Conservation (phyloP, 2,888 invertebrate genomes). For the Eupithecia dodoneata region DNA sequence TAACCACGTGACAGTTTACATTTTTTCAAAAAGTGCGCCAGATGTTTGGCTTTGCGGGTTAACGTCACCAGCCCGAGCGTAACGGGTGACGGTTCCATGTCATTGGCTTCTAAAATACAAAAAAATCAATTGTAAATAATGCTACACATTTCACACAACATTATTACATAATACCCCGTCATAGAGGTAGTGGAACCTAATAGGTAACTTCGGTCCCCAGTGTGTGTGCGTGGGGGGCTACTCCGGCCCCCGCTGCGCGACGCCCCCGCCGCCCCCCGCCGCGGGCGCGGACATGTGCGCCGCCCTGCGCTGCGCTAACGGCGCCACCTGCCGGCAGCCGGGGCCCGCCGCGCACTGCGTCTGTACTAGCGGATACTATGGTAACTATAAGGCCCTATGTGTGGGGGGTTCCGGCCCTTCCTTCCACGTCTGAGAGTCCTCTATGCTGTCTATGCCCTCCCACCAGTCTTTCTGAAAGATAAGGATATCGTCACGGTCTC, state of each 20-base stretch:
- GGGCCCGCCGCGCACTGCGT: slow-evolving; percentile 49
- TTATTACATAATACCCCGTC: too few relatives aligned
- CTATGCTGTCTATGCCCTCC: too few relatives aligned
- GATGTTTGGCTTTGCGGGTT: too few relatives aligned
- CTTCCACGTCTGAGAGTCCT: too few relatives aligned
- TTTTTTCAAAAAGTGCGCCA: too few relatives aligned
- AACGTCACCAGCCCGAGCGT: not conserved
- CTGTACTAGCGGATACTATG: slow-evolving; percentile 37
- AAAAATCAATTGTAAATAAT: too few relatives aligned
- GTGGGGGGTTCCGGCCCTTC: not conserved
- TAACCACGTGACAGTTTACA: too few relatives aligned
- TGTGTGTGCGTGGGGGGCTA: slow-evolving; percentile 88
- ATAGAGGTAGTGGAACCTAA: not conserved
- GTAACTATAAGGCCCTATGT: slow-evolving; percentile 8
- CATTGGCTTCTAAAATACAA: too few relatives aligned
- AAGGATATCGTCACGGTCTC: not conserved
- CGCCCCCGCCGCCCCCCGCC: slow-evolving; percentile 16
- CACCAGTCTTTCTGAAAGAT: not conserved
- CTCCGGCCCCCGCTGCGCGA: slow-evolving; percentile 87
- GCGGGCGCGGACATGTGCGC: slow-evolving; percentile 26
- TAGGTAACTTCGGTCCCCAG: slow-evolving; percentile 60
- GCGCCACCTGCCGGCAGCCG: slow-evolving; percentile 67
- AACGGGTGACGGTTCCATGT: not conserved
- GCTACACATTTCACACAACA: too few relatives aligned
- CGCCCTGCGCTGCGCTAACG: slow-evolving; percentile 37